A percentile compares a stretch with the other conserved stretches of the same genome.
phyloP scores from a whole-genome alignment of 2,888 invertebrate species.

The Endotricha flammealis region DNA sequence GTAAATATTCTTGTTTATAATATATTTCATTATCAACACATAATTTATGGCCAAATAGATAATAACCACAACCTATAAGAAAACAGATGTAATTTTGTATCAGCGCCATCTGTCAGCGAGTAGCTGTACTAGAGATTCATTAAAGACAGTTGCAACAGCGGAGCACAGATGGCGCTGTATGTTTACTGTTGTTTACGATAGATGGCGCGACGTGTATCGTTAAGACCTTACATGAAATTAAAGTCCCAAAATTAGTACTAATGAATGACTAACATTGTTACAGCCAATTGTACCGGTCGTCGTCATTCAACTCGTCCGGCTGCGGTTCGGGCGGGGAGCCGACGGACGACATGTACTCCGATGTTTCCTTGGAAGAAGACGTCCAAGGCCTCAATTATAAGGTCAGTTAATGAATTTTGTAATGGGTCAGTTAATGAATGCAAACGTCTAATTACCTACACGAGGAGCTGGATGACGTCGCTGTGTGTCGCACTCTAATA shows the following conservation, averaged over 20 bases:
- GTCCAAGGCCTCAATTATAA: conserved; percentile 96
- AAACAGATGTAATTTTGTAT: no score
- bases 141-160: not conserved
- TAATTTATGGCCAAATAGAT: no score
- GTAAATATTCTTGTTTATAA: conserved; percentile 62
- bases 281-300: conserved; percentile 94
- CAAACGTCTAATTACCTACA: no score
- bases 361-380: conserved; percentile 94
- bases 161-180: conserved; percentile 36
- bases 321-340: conserved; percentile 94
- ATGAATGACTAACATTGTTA: conserved; percentile 44
- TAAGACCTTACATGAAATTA: conserved; percentile 1
- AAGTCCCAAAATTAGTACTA: conserved; percentile 3
- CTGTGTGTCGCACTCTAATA: no score
- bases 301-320: conserved; percentile 95
- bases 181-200: conserved; percentile 11
- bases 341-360: conserved; percentile 96
- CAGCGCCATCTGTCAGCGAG: conserved; percentile 41
- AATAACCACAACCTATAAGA: no score
- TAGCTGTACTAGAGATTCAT: conserved; percentile 10
- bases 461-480: no score
- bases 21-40: no score
- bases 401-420: no score
- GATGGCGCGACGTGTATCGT: conserved; percentile 33
- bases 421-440: no score